Percentiles rank a stretch among this genome's conserved stretches.
phyloP scores from a whole-genome alignment of 2,113 vertebrate genomes.

The Progne subis region DNA sequence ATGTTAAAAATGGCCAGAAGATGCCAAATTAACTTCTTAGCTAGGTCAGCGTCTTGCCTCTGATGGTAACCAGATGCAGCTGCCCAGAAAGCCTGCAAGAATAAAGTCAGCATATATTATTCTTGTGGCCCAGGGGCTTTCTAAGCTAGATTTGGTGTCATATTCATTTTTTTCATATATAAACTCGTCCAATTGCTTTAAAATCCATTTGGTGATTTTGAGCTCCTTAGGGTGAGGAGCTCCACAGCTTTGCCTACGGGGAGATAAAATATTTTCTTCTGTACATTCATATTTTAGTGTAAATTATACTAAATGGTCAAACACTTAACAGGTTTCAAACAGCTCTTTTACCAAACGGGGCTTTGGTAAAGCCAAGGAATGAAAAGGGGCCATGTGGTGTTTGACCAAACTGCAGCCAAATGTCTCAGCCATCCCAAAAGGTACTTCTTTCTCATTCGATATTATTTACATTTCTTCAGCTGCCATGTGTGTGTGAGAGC shows the following conservation, averaged over 20 bases:
- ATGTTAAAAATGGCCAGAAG: background rate
- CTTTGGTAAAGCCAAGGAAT: background rate
- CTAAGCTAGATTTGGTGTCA: background rate
- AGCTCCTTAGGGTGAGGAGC: background rate
- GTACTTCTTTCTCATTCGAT: background rate
- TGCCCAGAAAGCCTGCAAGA: background rate
- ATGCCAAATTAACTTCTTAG: background rate
- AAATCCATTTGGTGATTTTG: background rate
- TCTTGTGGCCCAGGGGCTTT: background rate
- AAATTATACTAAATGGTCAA: background rate
- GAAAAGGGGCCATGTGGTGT: background rate
- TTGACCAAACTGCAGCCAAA: background rate
- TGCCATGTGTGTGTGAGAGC: background rate
- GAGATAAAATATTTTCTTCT: background rate
- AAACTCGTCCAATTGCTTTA: background rate
- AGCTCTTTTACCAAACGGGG: background rate
- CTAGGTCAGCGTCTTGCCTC: background rate
- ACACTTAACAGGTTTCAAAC: background rate
- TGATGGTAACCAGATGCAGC: background rate
- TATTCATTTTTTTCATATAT: background rate
- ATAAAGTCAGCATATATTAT: background rate
- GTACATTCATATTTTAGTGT: background rate
- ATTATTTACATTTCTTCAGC: background rate
- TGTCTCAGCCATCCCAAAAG: background rate
- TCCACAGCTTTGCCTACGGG: background rate